Conservation (phyloP, 2,113 vertebrate genomes). For the Bos indicus region DNA sequence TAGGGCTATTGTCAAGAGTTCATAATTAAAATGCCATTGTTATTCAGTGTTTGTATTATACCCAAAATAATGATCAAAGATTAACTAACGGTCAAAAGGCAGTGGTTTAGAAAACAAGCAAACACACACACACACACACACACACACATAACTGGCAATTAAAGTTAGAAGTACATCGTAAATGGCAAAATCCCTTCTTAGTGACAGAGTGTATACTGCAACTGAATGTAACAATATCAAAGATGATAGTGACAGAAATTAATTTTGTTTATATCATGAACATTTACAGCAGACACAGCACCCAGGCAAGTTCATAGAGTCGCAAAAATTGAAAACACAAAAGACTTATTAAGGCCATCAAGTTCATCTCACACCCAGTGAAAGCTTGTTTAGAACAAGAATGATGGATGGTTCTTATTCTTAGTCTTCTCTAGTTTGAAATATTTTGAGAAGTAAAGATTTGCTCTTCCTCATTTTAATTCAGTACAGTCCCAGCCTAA, state of each 20-base stretch:
- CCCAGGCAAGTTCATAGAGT: not conserved
- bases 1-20: conserved; percentile 1
- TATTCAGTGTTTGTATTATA: conserved; percentile 28
- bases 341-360: conserved; percentile 16
- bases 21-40: conserved; percentile 24
- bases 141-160: not conserved
- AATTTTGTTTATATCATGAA: conserved; percentile 48
- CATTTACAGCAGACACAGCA: not conserved
- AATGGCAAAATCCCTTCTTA: not conserved
- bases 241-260: conserved; percentile 3
- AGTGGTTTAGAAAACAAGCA: not conserved
- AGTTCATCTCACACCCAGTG: not conserved
- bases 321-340: not conserved
- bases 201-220: not conserved
- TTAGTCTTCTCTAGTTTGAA: not conserved
- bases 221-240: conserved; percentile 42
- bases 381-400: not conserved
- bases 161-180: not conserved
- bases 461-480: not conserved
- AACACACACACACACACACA: not conserved
- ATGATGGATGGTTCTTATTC: not conserved
- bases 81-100: not conserved
- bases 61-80: conserved; percentile 41
- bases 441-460: not conserved
- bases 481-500: not conserved